A percentile compares a stretch with the other conserved stretches of the same genome.
These are phyloP conservation scores for Dryomyza anilis DNA, from an alignment of 2,888 invertebrate genomes.

Conservation along the genomic window DNA sequence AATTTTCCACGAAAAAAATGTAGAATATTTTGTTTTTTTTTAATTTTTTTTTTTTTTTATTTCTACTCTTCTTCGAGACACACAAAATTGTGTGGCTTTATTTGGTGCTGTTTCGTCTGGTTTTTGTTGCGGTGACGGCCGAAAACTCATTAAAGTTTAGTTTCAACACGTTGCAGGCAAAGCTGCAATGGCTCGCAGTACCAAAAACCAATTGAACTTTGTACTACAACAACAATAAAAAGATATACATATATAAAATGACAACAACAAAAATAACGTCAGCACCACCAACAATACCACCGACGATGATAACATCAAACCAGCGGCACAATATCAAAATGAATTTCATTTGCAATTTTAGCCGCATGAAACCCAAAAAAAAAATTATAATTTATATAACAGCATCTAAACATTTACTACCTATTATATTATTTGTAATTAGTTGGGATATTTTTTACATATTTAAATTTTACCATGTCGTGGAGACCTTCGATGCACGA, in stretches of 20 bases:
- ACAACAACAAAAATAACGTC: background rate
- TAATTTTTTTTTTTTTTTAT: background rate
- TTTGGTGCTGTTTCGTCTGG: background rate
- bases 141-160: slow-evolving; percentile 56
- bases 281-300: background rate
- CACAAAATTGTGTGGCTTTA: background rate
- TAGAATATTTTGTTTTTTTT: background rate
- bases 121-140: background rate
- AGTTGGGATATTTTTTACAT: too few relatives aligned
- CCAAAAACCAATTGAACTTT: background rate
- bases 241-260: background rate
- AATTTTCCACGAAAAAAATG: background rate
- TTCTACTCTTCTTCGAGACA: too few relatives aligned
- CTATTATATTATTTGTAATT: too few relatives aligned
- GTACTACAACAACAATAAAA: background rate
- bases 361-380: too few relatives aligned
- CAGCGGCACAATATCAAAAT: too few relatives aligned
- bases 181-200: background rate
- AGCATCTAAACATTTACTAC: too few relatives aligned
- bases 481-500: too few relatives aligned
- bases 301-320: background rate
- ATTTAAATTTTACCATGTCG: too few relatives aligned
- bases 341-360: too few relatives aligned
- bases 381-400: too few relatives aligned
- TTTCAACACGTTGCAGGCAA: slow-evolving; percentile 17